Percentiles rank a stretch among this genome's conserved stretches.
These are phyloP conservation scores for Osmerus eperlanus DNA, from an alignment of 2,113 vertebrate species.

Conservation along the genomic window DNA sequence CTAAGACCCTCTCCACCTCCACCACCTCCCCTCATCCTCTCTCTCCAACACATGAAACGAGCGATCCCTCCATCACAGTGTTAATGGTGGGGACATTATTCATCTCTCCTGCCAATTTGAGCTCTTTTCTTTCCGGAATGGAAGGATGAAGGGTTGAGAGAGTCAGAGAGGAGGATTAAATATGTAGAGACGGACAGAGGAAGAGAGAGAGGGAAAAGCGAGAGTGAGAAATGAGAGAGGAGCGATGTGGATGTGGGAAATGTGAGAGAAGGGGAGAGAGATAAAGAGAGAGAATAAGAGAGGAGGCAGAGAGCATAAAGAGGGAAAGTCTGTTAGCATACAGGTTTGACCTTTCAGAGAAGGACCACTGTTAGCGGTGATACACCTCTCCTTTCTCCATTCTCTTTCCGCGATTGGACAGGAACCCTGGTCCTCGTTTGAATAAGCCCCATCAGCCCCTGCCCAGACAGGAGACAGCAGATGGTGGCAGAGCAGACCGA, in stretches of 20 bases:
- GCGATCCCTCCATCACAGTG: constrained; percentile 72
- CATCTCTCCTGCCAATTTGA: constrained; percentile 78
- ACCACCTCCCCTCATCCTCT: constrained; percentile 11
- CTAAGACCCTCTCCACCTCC: too few relatives aligned
- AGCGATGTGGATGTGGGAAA: constrained; percentile 63
- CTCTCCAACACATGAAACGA: constrained; percentile 73
- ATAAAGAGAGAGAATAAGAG: constrained; percentile 59
- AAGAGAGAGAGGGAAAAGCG: constrained; percentile 13
- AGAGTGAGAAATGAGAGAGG: neutral
- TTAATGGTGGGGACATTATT: constrained; percentile 85
- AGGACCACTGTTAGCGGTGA: constrained; percentile 9
- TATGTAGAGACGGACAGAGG: constrained; percentile 71
- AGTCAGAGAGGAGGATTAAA: constrained; percentile 74
- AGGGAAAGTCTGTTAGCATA: constrained; percentile 41
- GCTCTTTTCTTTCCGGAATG: constrained; percentile 64
- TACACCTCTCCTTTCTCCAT: neutral
- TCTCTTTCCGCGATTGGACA: constrained; percentile 1
- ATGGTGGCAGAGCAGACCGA: neutral
- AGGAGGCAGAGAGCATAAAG: constrained; percentile 40
- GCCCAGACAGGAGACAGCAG: constrained; percentile 23
- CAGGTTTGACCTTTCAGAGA: constrained; percentile 48
- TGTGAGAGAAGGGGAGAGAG: constrained; percentile 64
- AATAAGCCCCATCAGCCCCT: constrained; percentile 29
- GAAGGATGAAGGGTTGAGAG: constrained; percentile 64
- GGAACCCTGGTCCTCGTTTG: neutral